Evolutionary conservation across 2,797 vertebrate genomes (phyloP).

Genomic region (Caiman crocodilus): DNA sequence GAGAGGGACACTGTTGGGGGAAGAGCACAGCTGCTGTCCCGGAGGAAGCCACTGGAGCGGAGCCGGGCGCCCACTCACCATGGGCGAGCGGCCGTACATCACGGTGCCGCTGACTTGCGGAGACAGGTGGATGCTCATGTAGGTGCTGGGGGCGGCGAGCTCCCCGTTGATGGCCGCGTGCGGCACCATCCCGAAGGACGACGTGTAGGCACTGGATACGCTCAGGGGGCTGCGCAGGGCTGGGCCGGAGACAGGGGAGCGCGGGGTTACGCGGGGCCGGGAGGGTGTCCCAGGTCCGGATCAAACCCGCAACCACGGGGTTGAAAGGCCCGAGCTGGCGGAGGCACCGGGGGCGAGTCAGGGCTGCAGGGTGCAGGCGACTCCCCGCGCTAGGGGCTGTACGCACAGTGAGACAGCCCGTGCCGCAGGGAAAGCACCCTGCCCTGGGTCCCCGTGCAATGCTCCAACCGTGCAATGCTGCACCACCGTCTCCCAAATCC

Average conservation of each 20-base stretch:
- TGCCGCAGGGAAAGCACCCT: rapidly evolving
- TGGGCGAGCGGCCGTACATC: constrained; percentile 87
- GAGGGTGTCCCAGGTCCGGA: neutral
- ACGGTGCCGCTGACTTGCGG: constrained; percentile 88
- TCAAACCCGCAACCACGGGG: neutral
- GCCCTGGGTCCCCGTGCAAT: rapidly evolving
- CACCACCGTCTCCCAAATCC: too few relatives aligned
- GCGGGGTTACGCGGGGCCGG: too few relatives aligned
- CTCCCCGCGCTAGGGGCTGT: too few relatives aligned
- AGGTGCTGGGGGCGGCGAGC: constrained; percentile 87
- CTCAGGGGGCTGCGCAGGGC: constrained; percentile 90
- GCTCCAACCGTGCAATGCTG: rapidly evolving
- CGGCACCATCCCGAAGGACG: constrained; percentile 89
- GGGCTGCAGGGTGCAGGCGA: neutral
- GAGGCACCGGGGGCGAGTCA: neutral
- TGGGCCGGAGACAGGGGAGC: constrained; percentile 63
- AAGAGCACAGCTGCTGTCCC: neutral
- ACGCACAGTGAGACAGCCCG: rapidly evolving
- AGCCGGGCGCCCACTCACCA: constrained; percentile 80
- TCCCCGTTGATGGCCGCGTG: constrained; percentile 89
- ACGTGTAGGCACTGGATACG: constrained; percentile 85
- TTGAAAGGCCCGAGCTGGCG: rapidly evolving
- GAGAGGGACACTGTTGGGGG: too few relatives aligned
- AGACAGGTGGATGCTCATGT: constrained; percentile 89
- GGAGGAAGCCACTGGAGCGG: neutral